phyloP scores from a whole-genome alignment of 2,888 invertebrate species.

The Lasioglossum oenotherae region DNA sequence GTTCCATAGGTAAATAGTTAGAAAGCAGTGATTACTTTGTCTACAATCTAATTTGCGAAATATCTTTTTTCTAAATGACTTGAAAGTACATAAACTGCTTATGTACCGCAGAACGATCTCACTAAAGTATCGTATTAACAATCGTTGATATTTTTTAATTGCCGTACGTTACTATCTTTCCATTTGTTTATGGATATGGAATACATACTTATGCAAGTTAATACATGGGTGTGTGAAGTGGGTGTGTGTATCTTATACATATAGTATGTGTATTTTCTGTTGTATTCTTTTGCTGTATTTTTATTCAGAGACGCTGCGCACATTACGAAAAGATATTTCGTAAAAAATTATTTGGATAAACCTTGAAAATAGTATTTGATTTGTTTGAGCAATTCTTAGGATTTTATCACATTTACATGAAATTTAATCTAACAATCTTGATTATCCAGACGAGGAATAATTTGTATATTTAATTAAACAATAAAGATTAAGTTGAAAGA shows the following conservation, averaged over 20 bases:
- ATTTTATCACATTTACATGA: background rate
- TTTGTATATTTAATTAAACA: background rate
- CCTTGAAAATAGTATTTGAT: constrained; percentile 30
- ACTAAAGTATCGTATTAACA: constrained; percentile 13
- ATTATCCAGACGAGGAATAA: constrained; percentile 17
- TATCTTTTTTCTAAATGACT: constrained; percentile 14
- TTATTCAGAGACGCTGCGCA: constrained; percentile 35
- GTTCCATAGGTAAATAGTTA: constrained; percentile 7
- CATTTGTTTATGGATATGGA: constrained; percentile 31
- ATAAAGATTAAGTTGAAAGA: background rate
- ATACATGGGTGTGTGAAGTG: constrained; percentile 47
- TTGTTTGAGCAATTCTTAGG: constrained; percentile 14
- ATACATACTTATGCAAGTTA: constrained; percentile 23
- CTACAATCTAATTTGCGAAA: background rate
- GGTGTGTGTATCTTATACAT: constrained; percentile 49
- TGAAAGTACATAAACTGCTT: constrained; percentile 13
- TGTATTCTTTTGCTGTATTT: constrained; percentile 62
- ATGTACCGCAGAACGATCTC: constrained; percentile 4
- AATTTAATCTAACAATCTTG: constrained; percentile 23
- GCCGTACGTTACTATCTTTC: constrained; percentile 37
- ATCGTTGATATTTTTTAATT: constrained; percentile 9
- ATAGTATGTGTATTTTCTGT: constrained; percentile 51
- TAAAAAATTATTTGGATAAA: constrained; percentile 8
- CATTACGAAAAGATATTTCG: constrained; percentile 23
- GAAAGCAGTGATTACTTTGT: constrained; percentile 34